phyloP scores from a whole-genome alignment of 2,113 vertebrate genomes.

The Pogonocichla stellata region DNA sequence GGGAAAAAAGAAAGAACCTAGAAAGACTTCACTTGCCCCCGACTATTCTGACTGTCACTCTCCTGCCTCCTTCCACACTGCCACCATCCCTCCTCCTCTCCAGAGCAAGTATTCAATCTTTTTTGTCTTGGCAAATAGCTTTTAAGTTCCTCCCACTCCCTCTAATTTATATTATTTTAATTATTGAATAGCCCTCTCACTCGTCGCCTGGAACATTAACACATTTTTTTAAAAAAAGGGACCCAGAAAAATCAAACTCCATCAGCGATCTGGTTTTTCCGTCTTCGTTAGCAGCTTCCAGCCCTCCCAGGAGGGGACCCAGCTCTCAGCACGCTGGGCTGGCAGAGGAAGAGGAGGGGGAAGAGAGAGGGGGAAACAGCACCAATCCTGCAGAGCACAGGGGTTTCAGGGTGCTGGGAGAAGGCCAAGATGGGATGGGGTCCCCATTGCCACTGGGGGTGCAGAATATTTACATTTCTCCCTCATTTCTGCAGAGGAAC shows the following conservation, averaged over 20 bases:
- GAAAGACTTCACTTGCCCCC: not conserved
- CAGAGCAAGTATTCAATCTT: conserved; percentile 38
- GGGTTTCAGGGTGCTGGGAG: not conserved
- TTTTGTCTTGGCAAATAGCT: conserved; percentile 67
- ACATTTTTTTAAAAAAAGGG: not conserved
- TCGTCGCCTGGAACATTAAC: conserved; percentile 54
- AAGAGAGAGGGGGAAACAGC: not conserved
- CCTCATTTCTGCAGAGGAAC: not conserved
- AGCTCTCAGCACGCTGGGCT: not conserved
- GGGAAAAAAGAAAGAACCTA: fast-evolving
- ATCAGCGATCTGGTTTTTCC: conserved; percentile 14
- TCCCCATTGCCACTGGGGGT: not conserved
- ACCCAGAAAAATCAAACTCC: conserved; percentile 61
- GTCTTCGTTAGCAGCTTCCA: conserved; percentile 47
- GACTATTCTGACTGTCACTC: not conserved
- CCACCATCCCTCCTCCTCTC: not conserved
- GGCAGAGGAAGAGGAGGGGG: not conserved
- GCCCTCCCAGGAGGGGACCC: conserved; percentile 30
- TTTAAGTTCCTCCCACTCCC: conserved; percentile 64
- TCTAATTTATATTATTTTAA: conserved; percentile 74
- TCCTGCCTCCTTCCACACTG: not conserved
- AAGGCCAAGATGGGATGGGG: not conserved
- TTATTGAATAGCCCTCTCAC: conserved; percentile 71
- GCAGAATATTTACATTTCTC: not conserved
- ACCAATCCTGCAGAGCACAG: not conserved